Percentiles rank a stretch among this genome's conserved stretches.
Evolutionary conservation across 2,113 vertebrate species (phyloP).

Genomic region (Grus americana): DNA sequence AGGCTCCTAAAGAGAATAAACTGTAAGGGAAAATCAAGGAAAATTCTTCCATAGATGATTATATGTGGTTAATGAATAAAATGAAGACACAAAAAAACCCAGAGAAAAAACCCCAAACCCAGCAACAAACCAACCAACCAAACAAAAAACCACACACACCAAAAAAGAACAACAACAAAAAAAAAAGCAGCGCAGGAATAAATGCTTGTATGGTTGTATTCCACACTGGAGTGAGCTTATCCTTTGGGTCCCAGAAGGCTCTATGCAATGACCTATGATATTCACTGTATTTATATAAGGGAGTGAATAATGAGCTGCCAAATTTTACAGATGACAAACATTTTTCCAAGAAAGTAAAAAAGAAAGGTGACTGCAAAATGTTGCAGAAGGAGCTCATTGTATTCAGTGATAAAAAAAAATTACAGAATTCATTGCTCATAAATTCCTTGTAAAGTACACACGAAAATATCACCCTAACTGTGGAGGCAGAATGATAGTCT

Average conservation of each 20-base stretch:
- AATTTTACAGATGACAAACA: neutral
- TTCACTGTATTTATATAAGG: neutral
- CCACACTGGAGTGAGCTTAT: neutral
- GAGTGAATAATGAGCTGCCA: neutral
- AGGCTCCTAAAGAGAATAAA: neutral
- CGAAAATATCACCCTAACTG: neutral
- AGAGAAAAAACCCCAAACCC: neutral
- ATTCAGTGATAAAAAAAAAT: neutral
- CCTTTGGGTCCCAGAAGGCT: neutral
- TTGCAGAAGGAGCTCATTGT: neutral
- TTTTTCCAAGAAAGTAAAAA: neutral
- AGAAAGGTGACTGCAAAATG: neutral
- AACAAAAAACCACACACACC: no score
- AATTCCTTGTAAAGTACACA: neutral
- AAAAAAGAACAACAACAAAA: no score
- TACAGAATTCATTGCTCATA: neutral
- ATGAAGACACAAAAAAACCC: neutral
- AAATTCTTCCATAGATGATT: neutral
- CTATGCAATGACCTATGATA: neutral
- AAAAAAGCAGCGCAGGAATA: neutral
- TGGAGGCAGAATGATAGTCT: neutral
- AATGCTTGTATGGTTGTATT: neutral
- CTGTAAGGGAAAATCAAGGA: neutral
- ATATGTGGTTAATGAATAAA: neutral
- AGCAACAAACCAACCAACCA: no score